Conservation (phyloP, 2,888 invertebrate species). For the Ethmia dodecea region DNA sequence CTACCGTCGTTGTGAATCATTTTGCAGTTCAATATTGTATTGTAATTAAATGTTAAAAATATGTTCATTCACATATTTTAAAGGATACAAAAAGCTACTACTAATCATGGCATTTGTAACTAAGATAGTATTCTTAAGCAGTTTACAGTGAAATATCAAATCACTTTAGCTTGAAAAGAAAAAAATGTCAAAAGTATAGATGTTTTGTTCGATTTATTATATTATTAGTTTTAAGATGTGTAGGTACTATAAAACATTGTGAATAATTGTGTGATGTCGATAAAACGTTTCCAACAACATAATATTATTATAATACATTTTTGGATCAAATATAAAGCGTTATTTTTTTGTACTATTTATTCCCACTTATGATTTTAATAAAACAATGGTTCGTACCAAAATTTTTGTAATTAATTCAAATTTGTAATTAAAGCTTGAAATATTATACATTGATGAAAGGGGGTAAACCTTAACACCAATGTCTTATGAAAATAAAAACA, state of each 20-base stretch:
- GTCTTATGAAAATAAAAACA: too few species aligned
- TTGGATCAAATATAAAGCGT: slow-evolving; percentile 46
- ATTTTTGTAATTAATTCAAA: slow-evolving; percentile 20
- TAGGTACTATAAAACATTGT: slow-evolving; percentile 48
- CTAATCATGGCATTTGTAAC: too few species aligned
- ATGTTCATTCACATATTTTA: too few species aligned
- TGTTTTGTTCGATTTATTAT: slow-evolving; percentile 69
- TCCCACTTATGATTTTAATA: too few species aligned
- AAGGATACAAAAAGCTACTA: too few species aligned
- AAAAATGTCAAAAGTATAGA: too few species aligned
- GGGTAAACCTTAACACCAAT: too few species aligned
- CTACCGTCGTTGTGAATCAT: slow-evolving; percentile 29
- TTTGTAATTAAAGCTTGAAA: slow-evolving; percentile 14
- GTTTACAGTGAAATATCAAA: too few species aligned
- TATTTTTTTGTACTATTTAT: neutral
- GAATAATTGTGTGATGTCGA: slow-evolving; percentile 73
- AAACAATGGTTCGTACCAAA: slow-evolving; percentile 15
- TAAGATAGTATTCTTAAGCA: too few species aligned
- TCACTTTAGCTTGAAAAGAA: too few species aligned
- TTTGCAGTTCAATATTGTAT: slow-evolving; percentile 17
- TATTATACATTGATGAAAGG: slow-evolving; percentile 20
- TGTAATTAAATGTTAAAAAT: too few species aligned
- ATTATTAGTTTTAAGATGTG: slow-evolving; percentile 56
- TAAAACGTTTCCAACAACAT: slow-evolving; percentile 59
- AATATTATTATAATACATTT: slow-evolving; percentile 62